These are phyloP conservation scores for Nudaria mundana DNA, from an alignment of 2,888 invertebrate genomes.

Conservation along the genomic window DNA sequence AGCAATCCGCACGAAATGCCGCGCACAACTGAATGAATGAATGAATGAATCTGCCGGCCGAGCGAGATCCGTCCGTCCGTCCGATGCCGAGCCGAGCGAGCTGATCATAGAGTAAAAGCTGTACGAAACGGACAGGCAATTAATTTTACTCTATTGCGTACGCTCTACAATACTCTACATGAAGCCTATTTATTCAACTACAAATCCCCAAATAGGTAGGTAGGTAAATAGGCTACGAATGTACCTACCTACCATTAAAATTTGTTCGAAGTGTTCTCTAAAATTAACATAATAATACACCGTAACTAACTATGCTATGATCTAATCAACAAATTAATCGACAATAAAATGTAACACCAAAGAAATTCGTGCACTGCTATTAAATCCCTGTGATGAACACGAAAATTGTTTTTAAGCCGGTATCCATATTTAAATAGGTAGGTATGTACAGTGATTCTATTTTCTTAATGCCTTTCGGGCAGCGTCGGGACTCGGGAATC, in stretches of 20 bases:
- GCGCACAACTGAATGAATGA: constrained; percentile 12
- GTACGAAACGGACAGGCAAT: too few relatives aligned
- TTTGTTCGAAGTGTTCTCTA: constrained; percentile 13
- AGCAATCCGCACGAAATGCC: constrained; percentile 12
- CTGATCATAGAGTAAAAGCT: too few relatives aligned
- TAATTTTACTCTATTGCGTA: too few relatives aligned
- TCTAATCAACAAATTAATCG: constrained; percentile 29
- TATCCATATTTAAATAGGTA: too few relatives aligned
- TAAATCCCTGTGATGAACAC: constrained; percentile 2
- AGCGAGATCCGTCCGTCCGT: too few relatives aligned
- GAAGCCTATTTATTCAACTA: too few relatives aligned
- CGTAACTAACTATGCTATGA: constrained; percentile 32
- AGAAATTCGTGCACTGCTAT: constrained; percentile 5
- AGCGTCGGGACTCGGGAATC: too few relatives aligned
- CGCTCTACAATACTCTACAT: too few relatives aligned
- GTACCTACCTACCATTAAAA: constrained; percentile 20
- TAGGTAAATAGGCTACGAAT: background rate
- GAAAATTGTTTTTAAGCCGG: constrained; percentile 7
- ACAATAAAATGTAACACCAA: constrained; percentile 27
- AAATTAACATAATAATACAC: constrained; percentile 21
- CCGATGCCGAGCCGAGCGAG: too few relatives aligned
- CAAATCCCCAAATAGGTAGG: background rate
- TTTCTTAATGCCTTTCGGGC: too few relatives aligned
- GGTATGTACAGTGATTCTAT: too few relatives aligned
- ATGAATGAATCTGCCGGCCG: too few relatives aligned